phyloP scores from a whole-genome alignment of 2,113 vertebrate species.

The Cricetomys ansorgei region DNA sequence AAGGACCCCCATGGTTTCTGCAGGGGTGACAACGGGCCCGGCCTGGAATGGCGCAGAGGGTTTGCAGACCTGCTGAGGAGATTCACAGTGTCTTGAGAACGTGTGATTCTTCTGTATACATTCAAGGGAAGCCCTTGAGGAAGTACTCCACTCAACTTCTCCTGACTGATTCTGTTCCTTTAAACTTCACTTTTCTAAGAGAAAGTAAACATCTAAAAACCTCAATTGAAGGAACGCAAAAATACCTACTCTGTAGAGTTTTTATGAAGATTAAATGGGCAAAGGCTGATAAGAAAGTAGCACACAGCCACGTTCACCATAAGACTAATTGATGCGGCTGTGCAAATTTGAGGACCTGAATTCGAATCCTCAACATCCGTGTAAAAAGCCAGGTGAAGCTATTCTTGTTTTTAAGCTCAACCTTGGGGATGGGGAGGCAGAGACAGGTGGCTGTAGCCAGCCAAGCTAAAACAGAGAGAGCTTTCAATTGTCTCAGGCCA shows the following conservation, averaged over 20 bases:
- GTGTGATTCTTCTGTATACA: neutral
- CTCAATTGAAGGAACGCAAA: neutral
- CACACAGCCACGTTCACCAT: neutral
- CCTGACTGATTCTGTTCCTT: neutral
- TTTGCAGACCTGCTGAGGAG: neutral
- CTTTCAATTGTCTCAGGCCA: too few species aligned
- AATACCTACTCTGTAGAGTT: neutral
- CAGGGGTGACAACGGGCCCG: neutral
- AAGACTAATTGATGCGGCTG: neutral
- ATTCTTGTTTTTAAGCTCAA: neutral
- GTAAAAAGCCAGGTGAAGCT: neutral
- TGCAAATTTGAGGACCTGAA: neutral
- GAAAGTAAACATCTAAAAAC: accelerated
- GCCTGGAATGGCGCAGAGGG: neutral
- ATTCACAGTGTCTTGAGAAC: neutral
- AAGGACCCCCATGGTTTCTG: neutral
- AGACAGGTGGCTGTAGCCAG: neutral
- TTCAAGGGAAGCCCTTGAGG: neutral
- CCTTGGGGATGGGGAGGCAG: too few species aligned
- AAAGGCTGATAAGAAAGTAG: neutral
- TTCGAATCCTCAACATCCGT: neutral
- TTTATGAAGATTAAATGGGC: neutral
- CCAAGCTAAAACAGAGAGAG: too few species aligned
- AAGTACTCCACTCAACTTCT: neutral
- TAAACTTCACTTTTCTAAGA: neutral